Percentiles rank a stretch among this genome's conserved stretches.
Conservation (phyloP, 2,113 vertebrate species). For the Tautogolabrus adspersus region DNA sequence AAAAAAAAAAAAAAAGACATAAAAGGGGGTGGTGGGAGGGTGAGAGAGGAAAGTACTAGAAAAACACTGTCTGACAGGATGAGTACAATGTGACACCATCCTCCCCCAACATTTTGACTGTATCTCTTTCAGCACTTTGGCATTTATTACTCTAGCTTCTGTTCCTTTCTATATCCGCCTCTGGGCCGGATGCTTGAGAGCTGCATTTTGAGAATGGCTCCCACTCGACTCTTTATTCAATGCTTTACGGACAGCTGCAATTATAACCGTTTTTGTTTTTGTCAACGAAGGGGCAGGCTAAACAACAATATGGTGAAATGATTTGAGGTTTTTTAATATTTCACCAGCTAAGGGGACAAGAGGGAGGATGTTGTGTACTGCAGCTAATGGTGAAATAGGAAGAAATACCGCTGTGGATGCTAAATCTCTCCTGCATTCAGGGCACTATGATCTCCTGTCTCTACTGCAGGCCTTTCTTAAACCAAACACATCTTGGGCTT, state of each 20-base stretch:
- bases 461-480: conserved; percentile 20
- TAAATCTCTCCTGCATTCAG: conserved; percentile 11
- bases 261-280: conserved; percentile 47
- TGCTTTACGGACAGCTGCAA: conserved; percentile 57
- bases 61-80: conserved; percentile 68
- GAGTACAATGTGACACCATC: conserved; percentile 60
- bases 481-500: conserved; percentile 25
- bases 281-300: conserved; percentile 1
- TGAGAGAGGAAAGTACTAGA: conserved; percentile 54
- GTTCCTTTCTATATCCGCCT: conserved; percentile 33
- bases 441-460: background rate
- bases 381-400: conserved; percentile 38
- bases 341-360: conserved; percentile 8
- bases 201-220: conserved; percentile 43
- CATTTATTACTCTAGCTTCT: conserved; percentile 21
- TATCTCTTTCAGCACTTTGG: conserved; percentile 51
- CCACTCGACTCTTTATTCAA: conserved; percentile 51
- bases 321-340: conserved; percentile 43
- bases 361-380: conserved; percentile 9
- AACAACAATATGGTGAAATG: conserved; percentile 45
- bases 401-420: conserved; percentile 12
- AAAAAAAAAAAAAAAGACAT: conserved; percentile 61
- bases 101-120: conserved; percentile 54
- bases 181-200: conserved; percentile 38
- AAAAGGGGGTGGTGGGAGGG: conserved; percentile 49